Conservation (phyloP, 53 echinoderm and acorn worm genomes). For the Glandiceps talaboti region DNA sequence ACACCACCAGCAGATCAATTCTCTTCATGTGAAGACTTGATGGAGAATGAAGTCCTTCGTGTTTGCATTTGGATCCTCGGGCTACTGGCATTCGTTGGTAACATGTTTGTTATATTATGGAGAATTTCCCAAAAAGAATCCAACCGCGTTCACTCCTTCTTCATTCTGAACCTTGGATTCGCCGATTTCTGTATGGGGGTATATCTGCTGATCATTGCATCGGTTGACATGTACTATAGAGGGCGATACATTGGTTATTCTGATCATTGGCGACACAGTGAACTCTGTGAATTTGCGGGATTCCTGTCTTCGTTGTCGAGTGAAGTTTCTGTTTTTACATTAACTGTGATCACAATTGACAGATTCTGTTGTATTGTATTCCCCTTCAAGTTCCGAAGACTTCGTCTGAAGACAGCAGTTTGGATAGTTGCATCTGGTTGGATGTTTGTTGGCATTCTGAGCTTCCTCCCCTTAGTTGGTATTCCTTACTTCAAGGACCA, state of each 20-base stretch:
- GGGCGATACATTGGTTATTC: slow-evolving; percentile 40
- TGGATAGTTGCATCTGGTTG: slow-evolving; percentile 24
- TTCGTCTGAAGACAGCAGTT: slow-evolving; percentile 14
- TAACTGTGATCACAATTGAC: slow-evolving; percentile 54
- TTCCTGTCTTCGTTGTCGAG: slow-evolving; percentile 49
- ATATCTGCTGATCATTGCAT: slow-evolving; percentile 54
- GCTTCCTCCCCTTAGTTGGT: slow-evolving; percentile 34
- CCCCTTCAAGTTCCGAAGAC: slow-evolving; percentile 21
- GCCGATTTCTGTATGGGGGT: slow-evolving; percentile 70
- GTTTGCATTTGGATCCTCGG: slow-evolving; percentile 47
- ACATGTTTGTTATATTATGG: slow-evolving; percentile 28
- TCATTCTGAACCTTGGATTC: slow-evolving; percentile 46
- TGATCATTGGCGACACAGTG: slow-evolving; percentile 32
- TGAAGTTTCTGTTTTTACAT: slow-evolving; percentile 48
- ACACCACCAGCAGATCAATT: slow-evolving; percentile 36
- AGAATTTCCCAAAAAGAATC: slow-evolving; percentile 8
- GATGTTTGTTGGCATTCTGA: slow-evolving; percentile 28
- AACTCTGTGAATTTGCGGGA: slow-evolving; percentile 37
- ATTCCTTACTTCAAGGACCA: slow-evolving; percentile 20
- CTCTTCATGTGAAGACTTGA: slow-evolving; percentile 51
- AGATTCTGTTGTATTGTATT: slow-evolving; percentile 51
- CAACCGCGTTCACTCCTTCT: slow-evolving; percentile 26
- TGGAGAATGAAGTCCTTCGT: slow-evolving; percentile 34
- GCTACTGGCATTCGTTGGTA: slow-evolving; percentile 33
- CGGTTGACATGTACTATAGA: slow-evolving; percentile 36